Evolutionary conservation across 2,113 vertebrate genomes (phyloP).

Genomic region (Lagopus muta): DNA sequence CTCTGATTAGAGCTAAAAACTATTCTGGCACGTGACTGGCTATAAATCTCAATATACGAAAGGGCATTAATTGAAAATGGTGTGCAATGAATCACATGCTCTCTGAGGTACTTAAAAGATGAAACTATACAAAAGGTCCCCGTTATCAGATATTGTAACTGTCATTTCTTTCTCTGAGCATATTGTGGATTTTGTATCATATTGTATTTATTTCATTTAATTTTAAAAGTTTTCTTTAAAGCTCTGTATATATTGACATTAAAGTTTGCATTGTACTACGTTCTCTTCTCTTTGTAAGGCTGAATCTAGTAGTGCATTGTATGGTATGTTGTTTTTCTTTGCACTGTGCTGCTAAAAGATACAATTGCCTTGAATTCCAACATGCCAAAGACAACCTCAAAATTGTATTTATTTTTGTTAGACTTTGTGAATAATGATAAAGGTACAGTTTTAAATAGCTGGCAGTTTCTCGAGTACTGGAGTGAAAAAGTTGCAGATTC

Average conservation of each 20-base stretch:
- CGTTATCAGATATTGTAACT: constrained; percentile 64
- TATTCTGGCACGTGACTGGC: constrained; percentile 49
- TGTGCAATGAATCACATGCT: constrained; percentile 65
- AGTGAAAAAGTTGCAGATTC: constrained; percentile 69
- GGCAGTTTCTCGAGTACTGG: constrained; percentile 63
- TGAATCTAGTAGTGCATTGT: constrained; percentile 60
- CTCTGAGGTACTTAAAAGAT: constrained; percentile 66
- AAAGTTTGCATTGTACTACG: constrained; percentile 85
- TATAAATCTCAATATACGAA: constrained; percentile 18
- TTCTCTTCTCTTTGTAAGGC: constrained; percentile 67
- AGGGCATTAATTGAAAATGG: constrained; percentile 62
- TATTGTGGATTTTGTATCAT: constrained; percentile 94
- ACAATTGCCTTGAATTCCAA: constrained; percentile 62
- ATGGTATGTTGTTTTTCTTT: constrained; percentile 50
- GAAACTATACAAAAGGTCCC: constrained; percentile 45
- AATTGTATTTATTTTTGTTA: constrained; percentile 72
- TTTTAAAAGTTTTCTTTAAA: constrained; percentile 94
- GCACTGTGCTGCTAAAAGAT: constrained; percentile 63
- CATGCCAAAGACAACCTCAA: constrained; percentile 75
- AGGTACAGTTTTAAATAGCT: constrained; percentile 65
- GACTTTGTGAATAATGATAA: constrained; percentile 64
- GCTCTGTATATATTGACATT: constrained; percentile 93
- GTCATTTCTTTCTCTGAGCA: constrained; percentile 79
- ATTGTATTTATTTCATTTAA: constrained; percentile 96
- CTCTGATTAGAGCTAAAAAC: constrained; percentile 43